Base-by-base conservation (phyloP, 2,113 vertebrate genomes). In the Strix uralensis region DNA sequence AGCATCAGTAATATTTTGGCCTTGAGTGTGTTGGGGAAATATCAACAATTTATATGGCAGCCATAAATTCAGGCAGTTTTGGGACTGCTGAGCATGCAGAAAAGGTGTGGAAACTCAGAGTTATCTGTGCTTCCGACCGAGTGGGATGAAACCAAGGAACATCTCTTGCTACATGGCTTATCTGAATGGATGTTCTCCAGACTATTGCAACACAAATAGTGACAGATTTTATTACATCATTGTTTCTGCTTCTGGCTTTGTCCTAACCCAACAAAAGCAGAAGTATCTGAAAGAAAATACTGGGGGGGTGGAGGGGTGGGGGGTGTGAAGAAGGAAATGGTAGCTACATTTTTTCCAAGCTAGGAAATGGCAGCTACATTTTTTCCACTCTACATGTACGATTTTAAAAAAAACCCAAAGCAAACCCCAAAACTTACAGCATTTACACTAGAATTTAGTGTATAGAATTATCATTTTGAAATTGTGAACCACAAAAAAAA, bases 201-300 rank as follows among this genome's bases (percentile, higher is more conserved):
- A 25, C 6, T 75, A 2, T 85, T 86, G 94, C 92, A 82, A 90
- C 71, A 87, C 36, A 52, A 52, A 32, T 55, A 49, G 42, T 12
- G 40, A 47, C 40, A 82, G 49, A 40, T 74, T 72, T 65, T 67
- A 26, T 90, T 87, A 83, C n/a, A 58, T 87, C 84, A 85, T 88
- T 81, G 34, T 83, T 95, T 94, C 88, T 95, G 54, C 83, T 86
- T 92, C 81, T 96, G 38, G 74, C 38, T 32, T 79, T 77, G 73
- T 51, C 58, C 32, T 62, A 81, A n/a, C 51, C n/a, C 66, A 75
- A 36, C 17, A 87, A 90, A 96, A 96, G 95, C 69, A 90, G 96
- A 96, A 95, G 74, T 72, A 51, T 72, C 49, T 63, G 36, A 80
- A 95, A 91, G 19, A 79, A 89, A 75, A 75, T 83, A 52, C 15